These are phyloP conservation scores for Oryzias melastigma DNA, from an alignment of 2,113 vertebrate species.

Conservation along the genomic window DNA sequence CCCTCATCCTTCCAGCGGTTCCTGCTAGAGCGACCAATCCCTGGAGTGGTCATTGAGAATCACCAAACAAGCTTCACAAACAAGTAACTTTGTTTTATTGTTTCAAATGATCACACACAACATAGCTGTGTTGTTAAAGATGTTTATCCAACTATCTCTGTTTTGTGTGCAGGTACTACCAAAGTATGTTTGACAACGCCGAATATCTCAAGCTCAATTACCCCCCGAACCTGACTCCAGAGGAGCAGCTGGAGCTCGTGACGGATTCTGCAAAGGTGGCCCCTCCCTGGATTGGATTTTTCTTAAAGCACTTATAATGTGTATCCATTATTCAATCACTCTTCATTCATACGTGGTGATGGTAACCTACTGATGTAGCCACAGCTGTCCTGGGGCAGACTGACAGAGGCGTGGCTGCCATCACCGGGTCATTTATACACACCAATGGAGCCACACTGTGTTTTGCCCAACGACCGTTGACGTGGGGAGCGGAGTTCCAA, in stretches of 20 bases:
- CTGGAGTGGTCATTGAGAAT: constrained; percentile 86
- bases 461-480: too few relatives aligned
- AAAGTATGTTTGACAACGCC: constrained; percentile 86
- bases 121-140: too few relatives aligned
- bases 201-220: constrained; percentile 83
- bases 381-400: too few relatives aligned
- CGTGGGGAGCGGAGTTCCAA: too few relatives aligned
- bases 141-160: background rate
- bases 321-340: too few relatives aligned
- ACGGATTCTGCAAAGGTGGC: constrained; percentile 84
- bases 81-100: constrained; percentile 62
- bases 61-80: constrained; percentile 79
- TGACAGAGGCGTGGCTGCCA: too few relatives aligned
- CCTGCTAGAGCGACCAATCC: constrained; percentile 80
- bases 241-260: constrained; percentile 82
- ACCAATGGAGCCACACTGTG: too few relatives aligned
- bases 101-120: background rate
- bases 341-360: too few relatives aligned
- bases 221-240: constrained; percentile 77
- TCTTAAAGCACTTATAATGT: too few relatives aligned
- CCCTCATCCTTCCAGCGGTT: constrained; percentile 94
- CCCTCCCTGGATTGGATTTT: too few relatives aligned
- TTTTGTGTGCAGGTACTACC: constrained; percentile 82
- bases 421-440: too few relatives aligned
- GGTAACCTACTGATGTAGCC: too few relatives aligned